Evolutionary conservation across 1,140 invertebrate species (phyloP).

Genomic region (Leptinotarsa undecemlineata): DNA sequence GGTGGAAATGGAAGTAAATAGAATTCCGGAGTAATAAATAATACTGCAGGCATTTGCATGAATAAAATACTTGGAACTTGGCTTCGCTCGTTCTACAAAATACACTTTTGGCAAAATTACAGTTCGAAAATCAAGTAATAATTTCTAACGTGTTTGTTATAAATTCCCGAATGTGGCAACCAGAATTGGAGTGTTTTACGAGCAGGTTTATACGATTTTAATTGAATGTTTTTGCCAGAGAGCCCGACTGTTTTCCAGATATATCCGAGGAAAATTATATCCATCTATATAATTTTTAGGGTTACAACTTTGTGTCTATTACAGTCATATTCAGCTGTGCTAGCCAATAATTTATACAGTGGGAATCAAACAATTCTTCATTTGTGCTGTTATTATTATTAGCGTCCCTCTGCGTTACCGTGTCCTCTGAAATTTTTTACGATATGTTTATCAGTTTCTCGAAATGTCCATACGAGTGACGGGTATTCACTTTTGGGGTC

Average conservation of each 20-base stretch:
- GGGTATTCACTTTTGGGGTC: too few relatives aligned
- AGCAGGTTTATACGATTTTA: constrained; percentile 13
- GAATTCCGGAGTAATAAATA: constrained; percentile 16
- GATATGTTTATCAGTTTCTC: too few relatives aligned
- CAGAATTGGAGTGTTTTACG: not conserved
- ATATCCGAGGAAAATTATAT: not conserved
- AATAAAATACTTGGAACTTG: constrained; percentile 19
- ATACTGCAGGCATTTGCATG: constrained; percentile 16
- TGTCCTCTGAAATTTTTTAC: too few relatives aligned
- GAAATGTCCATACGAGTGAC: too few relatives aligned
- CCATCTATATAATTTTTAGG: not conserved
- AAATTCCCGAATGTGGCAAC: not conserved
- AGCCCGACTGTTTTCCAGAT: not conserved
- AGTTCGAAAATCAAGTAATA: constrained; percentile 27
- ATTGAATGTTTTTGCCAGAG: constrained; percentile 23
- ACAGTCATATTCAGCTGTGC: too few relatives aligned
- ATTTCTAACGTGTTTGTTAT: constrained; percentile 18
- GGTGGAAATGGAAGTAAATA: constrained; percentile 24
- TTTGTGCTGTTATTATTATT: too few relatives aligned
- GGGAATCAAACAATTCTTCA: too few relatives aligned
- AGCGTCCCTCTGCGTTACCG: too few relatives aligned
- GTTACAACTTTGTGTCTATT: too few relatives aligned
- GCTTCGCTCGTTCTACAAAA: constrained; percentile 4
- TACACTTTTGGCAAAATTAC: constrained; percentile 26
- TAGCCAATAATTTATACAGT: too few relatives aligned